Evolutionary conservation across 2,113 vertebrate genomes (phyloP), one percentile per base, ranked within the genome.

Genomic region (Acinonyx jubatus): DNA sequence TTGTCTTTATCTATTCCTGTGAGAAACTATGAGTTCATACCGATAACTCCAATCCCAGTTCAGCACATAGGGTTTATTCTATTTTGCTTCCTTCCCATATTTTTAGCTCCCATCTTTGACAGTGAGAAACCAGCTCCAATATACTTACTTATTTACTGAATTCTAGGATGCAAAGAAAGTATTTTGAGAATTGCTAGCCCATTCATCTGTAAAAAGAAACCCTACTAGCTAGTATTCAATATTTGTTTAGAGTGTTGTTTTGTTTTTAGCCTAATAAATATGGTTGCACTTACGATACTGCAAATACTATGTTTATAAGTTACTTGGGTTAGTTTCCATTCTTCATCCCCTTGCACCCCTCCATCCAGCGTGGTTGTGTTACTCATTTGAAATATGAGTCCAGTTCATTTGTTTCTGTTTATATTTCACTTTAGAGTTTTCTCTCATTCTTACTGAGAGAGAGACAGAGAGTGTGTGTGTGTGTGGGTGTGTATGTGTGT

Each of bases 181-280:
- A 27, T 4, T 88, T 61, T 92, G 55, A 88, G 68, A 76, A 83
- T 61, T 82, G 19, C 27, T 88, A 76, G 33, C 25, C 19, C 68
- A 38, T 55, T 21, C 2, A 50, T 61, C 14, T 82, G 45, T 15
- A 73, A 88, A 89, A 71, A 83, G 36, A 23, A 86, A 41, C 1
- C 10, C 69, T 88, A 11, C 14, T 88, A 52, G 71, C 25, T 86
- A 29, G 18, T 31, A 33, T 63, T 71, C 13, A 78, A 7, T 45
- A 76, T 91, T 95, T 66, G 15, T 82, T 87, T 76, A n/a, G 45
- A 79, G 41, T 74, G 52, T 41, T 91, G 45, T 80, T 94, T 91
- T 50, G 36, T 57, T 81, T 81, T 91, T 90, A 79, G 65, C 33
- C 27, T 69, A 73, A 92, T 76, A 76, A 63, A 63, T 48, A 7